phyloP scores from a whole-genome alignment of 2,797 vertebrate genomes.

The Clarias pachynema region DNA sequence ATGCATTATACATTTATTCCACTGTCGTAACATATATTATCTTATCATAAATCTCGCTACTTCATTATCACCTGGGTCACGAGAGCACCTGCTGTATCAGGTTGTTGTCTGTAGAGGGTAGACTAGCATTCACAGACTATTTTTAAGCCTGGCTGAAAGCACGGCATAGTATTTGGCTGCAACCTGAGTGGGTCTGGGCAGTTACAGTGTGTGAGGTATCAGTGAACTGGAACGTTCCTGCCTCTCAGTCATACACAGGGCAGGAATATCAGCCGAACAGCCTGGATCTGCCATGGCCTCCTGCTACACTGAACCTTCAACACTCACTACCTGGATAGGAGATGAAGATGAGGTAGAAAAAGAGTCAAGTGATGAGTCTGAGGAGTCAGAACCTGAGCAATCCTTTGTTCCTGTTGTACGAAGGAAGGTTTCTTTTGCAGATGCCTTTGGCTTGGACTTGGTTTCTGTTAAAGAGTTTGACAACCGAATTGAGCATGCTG shows the following conservation, averaged over 20 bases:
- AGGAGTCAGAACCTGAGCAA: slow-evolving; percentile 79
- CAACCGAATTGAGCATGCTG: slow-evolving; percentile 64
- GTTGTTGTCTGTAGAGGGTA: slow-evolving; percentile 45
- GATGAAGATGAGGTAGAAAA: slow-evolving; percentile 70
- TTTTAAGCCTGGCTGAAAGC: slow-evolving; percentile 87
- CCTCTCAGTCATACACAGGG: slow-evolving; percentile 69
- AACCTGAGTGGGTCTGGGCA: slow-evolving; percentile 89
- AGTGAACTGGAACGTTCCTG: slow-evolving; percentile 69
- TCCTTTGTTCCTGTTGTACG: slow-evolving; percentile 63
- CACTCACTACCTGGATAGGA: slow-evolving; percentile 44
- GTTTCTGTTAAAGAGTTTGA: slow-evolving; percentile 96
- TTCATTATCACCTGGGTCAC: background rate
- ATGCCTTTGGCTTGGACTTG: slow-evolving; percentile 90
- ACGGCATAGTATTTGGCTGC: slow-evolving; percentile 87
- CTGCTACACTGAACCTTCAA: slow-evolving; percentile 76
- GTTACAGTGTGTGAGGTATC: slow-evolving; percentile 78
- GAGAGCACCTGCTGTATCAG: slow-evolving; percentile 3
- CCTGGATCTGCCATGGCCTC: slow-evolving; percentile 65
- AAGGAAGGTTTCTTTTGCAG: slow-evolving; percentile 96
- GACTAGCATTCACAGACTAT: slow-evolving; percentile 79
- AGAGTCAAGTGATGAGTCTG: slow-evolving; percentile 77
- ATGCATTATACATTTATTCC: background rate
- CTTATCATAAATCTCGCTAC: background rate
- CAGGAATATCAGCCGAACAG: slow-evolving; percentile 85
- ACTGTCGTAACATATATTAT: background rate